phyloP scores from a whole-genome alignment of 2,113 vertebrate genomes.

The Dissostichus mawsoni region DNA sequence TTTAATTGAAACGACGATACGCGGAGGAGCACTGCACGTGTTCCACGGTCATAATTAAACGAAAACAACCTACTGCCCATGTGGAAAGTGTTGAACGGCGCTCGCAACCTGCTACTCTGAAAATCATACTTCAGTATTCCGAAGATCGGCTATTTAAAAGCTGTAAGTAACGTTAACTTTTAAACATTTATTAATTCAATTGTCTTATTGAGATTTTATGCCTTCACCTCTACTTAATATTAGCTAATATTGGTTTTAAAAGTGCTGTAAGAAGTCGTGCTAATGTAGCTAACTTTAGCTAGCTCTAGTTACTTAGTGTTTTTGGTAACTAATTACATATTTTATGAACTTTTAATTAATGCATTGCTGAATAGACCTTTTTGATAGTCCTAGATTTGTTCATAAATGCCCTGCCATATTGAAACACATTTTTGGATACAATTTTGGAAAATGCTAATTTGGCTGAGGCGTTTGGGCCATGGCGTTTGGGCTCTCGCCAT shows the following conservation, averaged over 20 bases:
- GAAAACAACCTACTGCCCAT: constrained; percentile 44
- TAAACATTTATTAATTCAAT: not conserved
- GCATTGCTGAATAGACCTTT: not conserved
- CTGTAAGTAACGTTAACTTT: constrained; percentile 57
- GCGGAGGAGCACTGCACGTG: constrained; percentile 75
- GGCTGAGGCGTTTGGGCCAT: not conserved
- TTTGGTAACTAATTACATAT: not conserved
- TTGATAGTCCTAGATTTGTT: too few relatives aligned
- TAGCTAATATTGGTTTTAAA: not conserved
- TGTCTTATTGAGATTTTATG: not conserved
- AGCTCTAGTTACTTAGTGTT: not conserved
- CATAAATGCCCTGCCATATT: not conserved
- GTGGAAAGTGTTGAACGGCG: constrained; percentile 7
- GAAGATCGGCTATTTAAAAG: constrained; percentile 28
- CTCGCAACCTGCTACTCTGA: not conserved
- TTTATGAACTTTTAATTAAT: not conserved
- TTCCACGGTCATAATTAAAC: constrained; percentile 74
- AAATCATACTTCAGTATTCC: constrained; percentile 3
- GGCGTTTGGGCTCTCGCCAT: too few relatives aligned
- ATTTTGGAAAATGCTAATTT: not conserved
- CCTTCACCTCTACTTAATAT: not conserved
- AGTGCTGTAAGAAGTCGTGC: not conserved
- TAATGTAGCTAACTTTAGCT: constrained; percentile 2
- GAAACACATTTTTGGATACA: not conserved
- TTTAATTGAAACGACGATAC: constrained; percentile 26